Evolutionary conservation across 2,113 vertebrate species (phyloP), one percentile per base, ranked within the genome.

Genomic region (Salvelinus sp.): DNA sequence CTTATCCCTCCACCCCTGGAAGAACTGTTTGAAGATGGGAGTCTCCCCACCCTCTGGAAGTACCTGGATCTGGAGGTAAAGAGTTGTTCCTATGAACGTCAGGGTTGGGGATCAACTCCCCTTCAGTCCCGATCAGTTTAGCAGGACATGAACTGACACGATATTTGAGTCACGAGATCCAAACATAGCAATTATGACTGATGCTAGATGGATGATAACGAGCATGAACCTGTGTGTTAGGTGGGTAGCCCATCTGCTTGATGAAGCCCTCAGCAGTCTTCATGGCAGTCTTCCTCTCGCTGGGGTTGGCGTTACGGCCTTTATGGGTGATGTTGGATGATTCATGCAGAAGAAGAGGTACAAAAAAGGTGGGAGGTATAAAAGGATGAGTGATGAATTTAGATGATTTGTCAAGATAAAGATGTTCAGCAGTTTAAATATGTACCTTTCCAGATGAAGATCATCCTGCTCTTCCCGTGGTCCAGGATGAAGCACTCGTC

Each of bases 371-470:
- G 47, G 22, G 3, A 73, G n/a, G 38, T 25, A 63, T 25, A 54
- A 5, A 54, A 18, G 60, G 23, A 27, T 33, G 57, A 83, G 50
- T 22, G n/a, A 64, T 48, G 0, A 62, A 28, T 64, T 20, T 13
- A 70, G 20, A 57, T 72, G 5, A 4, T 14, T 27, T 18, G 22
- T 58, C 1, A 72, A 79, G 20, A 71, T 47, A 44, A 12, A 10
- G 0, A n/a, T 13, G 2, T 63, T 23, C 60, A 60, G 22, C n/a
- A 33, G 27, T 58, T 27, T 47, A 22, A 68, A 30, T 4, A 63
- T 18, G 25, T 84, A 98, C 96, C 96, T 94, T 98, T 98, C 96
- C 96, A 98, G 3, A 98, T 94, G 60, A 96, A 97, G 82, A 98
- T 96, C 76, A 94, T 94, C 74, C 91, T 94, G 78, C 93, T 95